These are phyloP conservation scores for Euura saliciscinereae DNA, from an alignment of 1,140 invertebrate genomes.

Conservation along the genomic window DNA sequence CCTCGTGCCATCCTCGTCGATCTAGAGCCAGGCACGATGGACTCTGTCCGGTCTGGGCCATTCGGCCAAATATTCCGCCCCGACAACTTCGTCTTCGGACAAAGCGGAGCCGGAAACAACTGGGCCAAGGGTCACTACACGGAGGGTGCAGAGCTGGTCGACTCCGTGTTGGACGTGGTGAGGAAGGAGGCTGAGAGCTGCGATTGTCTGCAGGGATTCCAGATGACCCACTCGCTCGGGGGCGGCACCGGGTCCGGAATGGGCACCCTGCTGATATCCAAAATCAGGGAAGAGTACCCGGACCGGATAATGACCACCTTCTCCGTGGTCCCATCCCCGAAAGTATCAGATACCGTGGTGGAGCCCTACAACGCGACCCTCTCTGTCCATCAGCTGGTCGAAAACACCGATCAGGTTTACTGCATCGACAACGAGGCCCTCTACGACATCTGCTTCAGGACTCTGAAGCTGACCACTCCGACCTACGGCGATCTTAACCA, in stretches of 20 bases:
- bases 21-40: constrained; percentile 76
- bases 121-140: constrained; percentile 81
- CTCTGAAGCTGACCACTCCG: constrained; percentile 76
- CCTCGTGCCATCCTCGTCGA: constrained; percentile 74
- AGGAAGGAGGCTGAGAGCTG: constrained; percentile 77
- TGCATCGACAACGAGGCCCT: constrained; percentile 85
- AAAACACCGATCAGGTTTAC: constrained; percentile 83
- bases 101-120: constrained; percentile 69
- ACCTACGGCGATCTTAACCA: constrained; percentile 85
- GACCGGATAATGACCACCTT: constrained; percentile 90
- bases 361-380: constrained; percentile 80
- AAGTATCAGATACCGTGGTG: constrained; percentile 77
- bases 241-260: constrained; percentile 83
- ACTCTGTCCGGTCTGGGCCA: constrained; percentile 70
- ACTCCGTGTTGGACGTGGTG: constrained; percentile 76
- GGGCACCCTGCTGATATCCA: constrained; percentile 78
- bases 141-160: constrained; percentile 72
- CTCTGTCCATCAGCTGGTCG: constrained; percentile 80
- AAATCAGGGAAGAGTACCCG: constrained; percentile 80
- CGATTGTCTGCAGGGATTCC: constrained; percentile 78
- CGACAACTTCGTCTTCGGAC: constrained; percentile 72
- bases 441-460: constrained; percentile 80
- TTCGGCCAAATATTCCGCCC: constrained; percentile 72
- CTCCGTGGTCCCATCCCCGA: constrained; percentile 80
- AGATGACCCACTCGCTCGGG: constrained; percentile 77